Evolutionary conservation across 2,888 invertebrate genomes (phyloP).

Genomic region (Onchidella celtica): DNA sequence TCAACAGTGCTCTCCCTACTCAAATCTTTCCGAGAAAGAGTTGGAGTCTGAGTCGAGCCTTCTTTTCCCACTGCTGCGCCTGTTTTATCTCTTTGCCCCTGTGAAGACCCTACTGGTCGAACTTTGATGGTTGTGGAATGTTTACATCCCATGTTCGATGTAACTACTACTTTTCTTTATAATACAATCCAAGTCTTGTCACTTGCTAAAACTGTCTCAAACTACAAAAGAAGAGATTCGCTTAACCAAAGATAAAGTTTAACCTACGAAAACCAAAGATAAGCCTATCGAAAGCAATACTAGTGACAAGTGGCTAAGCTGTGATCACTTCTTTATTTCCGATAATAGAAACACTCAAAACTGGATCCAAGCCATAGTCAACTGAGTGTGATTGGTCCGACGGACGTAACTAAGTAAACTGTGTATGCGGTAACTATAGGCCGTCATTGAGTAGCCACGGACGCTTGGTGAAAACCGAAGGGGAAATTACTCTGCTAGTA

Average conservation of each 20-base stretch:
- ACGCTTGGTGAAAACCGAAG: background rate
- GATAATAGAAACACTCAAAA: background rate
- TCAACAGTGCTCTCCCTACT: background rate
- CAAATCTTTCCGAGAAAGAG: background rate
- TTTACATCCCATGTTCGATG: constrained; percentile 65
- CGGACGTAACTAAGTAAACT: background rate
- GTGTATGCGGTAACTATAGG: background rate
- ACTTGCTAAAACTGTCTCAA: background rate
- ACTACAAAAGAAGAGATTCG: no score
- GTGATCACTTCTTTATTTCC: background rate
- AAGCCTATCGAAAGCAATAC: no score
- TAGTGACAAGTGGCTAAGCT: background rate
- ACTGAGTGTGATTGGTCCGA: background rate
- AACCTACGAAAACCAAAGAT: no score
- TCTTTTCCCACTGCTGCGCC: constrained; percentile 56
- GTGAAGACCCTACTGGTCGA: constrained; percentile 63
- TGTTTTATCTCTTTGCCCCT: constrained; percentile 53
- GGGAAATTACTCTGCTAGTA: no score
- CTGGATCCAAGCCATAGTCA: background rate
- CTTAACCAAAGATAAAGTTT: no score
- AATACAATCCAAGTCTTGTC: background rate
- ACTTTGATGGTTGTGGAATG: constrained; percentile 66
- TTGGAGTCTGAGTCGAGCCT: constrained; percentile 56
- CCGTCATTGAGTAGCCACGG: constrained; percentile 1
- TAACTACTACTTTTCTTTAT: background rate